Percentiles rank a stretch among this genome's conserved stretches.
Evolutionary conservation across 2,797 vertebrate species (phyloP).

Genomic region (Acrossocheilus wenchowensis): DNA sequence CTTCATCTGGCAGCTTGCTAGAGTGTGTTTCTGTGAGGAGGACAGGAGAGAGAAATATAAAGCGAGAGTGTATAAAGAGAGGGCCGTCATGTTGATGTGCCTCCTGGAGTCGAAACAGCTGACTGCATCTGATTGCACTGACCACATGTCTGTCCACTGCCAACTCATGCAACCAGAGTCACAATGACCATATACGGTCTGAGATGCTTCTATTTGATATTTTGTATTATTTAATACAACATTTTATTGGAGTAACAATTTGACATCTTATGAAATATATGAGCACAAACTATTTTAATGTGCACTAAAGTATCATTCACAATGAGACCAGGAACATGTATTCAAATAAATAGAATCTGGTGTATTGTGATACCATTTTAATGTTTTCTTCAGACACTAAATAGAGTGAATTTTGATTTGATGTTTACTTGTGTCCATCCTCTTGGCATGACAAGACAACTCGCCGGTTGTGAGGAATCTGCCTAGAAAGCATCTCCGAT

Average conservation of each 20-base stretch:
- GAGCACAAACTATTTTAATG: background rate
- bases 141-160: conserved; percentile 9
- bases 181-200: background rate
- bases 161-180: background rate
- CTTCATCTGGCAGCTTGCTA: background rate
- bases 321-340: background rate
- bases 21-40: conserved; percentile 1
- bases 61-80: background rate
- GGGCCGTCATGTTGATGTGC: conserved; percentile 51
- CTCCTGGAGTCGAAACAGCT: conserved; percentile 52
- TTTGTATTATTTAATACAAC: too few species aligned
- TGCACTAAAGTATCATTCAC: background rate
- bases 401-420: background rate
- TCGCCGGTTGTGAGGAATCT: conserved; percentile 11
- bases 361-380: background rate
- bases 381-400: background rate
- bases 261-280: background rate
- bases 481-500: conserved; percentile 18
- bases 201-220: too few species aligned
- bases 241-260: too few species aligned
- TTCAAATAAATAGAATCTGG: background rate
- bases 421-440: background rate
- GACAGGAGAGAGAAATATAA: background rate
- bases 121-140: conserved; percentile 33
- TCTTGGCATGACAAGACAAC: conserved; percentile 28